phyloP scores from a whole-genome alignment of 2,797 vertebrate genomes.

The Mallotus villosus region DNA sequence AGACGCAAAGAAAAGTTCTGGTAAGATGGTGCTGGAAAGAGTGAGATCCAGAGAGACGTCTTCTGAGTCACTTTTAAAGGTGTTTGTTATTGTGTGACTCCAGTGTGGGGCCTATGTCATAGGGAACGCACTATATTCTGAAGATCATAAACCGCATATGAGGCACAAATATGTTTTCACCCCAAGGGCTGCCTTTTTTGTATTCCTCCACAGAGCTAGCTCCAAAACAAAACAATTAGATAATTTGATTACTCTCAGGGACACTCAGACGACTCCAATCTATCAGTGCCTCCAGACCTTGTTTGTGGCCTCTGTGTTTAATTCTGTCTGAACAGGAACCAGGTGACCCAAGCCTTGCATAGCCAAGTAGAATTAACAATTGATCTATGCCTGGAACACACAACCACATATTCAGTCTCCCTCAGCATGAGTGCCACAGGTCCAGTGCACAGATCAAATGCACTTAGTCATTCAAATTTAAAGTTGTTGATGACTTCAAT shows the following conservation, averaged over 20 bases:
- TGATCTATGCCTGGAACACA: conserved; percentile 24
- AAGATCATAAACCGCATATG: conserved; percentile 25
- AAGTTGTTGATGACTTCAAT: too few relatives aligned
- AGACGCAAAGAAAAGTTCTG: background rate
- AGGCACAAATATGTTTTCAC: conserved; percentile 10
- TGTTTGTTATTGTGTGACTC: background rate
- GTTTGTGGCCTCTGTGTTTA: conserved; percentile 27
- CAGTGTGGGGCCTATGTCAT: background rate
- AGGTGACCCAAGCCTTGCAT: conserved; percentile 28
- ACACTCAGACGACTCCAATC: conserved; percentile 29
- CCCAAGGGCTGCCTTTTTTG: conserved; percentile 9
- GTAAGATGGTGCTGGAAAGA: background rate
- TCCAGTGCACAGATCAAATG: background rate
- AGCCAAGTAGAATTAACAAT: conserved; percentile 31
- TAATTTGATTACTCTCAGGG: conserved; percentile 43
- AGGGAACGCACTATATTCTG: background rate
- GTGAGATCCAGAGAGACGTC: background rate
- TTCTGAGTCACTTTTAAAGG: background rate
- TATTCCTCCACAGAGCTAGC: conserved; percentile 8
- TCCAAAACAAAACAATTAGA: conserved; percentile 38
- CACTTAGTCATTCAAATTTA: background rate
- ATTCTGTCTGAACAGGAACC: conserved; percentile 24
- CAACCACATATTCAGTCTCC: conserved; percentile 13
- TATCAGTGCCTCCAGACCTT: conserved; percentile 28
- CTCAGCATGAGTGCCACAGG: background rate